These are phyloP conservation scores for Trissolcus japonicus DNA, from an alignment of 2,888 invertebrate species.

Conservation along the genomic window DNA sequence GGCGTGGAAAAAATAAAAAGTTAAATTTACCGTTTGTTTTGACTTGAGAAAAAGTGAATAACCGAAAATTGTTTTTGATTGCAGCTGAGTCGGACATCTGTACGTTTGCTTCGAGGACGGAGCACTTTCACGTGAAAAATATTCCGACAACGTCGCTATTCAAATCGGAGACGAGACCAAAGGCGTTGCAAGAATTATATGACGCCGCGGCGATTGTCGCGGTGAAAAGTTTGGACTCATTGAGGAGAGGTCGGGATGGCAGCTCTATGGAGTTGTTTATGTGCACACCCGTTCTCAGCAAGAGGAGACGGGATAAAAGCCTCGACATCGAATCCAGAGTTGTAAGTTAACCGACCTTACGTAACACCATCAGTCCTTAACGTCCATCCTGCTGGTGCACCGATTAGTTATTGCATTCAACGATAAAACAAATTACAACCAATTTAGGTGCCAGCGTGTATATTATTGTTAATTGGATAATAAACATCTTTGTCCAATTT, in stretches of 20 bases:
- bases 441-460: slow-evolving; percentile 29
- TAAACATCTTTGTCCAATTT: slow-evolving; percentile 25
- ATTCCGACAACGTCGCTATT: slow-evolving; percentile 86
- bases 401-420: slow-evolving; percentile 35
- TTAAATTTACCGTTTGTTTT: neutral
- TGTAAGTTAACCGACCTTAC: slow-evolving; percentile 80
- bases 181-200: slow-evolving; percentile 86
- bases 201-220: slow-evolving; percentile 85
- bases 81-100: slow-evolving; percentile 95
- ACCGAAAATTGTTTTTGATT: slow-evolving; percentile 74
- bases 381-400: slow-evolving; percentile 18
- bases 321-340: slow-evolving; percentile 92
- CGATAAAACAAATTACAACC: slow-evolving; percentile 36
- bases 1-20: too few species aligned
- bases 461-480: slow-evolving; percentile 54
- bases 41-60: neutral
- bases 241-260: slow-evolving; percentile 81
- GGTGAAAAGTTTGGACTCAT: slow-evolving; percentile 82
- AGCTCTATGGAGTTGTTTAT: slow-evolving; percentile 84
- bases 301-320: slow-evolving; percentile 82
- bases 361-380: slow-evolving; percentile 29
- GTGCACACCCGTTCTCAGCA: slow-evolving; percentile 88
- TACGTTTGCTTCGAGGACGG: slow-evolving; percentile 87
- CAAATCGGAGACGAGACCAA: slow-evolving; percentile 84
- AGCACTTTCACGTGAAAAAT: slow-evolving; percentile 85